A percentile compares a stretch with the other conserved stretches of the same genome.
Evolutionary conservation across 1,140 invertebrate genomes (phyloP).

Genomic region (Mya arenaria): DNA sequence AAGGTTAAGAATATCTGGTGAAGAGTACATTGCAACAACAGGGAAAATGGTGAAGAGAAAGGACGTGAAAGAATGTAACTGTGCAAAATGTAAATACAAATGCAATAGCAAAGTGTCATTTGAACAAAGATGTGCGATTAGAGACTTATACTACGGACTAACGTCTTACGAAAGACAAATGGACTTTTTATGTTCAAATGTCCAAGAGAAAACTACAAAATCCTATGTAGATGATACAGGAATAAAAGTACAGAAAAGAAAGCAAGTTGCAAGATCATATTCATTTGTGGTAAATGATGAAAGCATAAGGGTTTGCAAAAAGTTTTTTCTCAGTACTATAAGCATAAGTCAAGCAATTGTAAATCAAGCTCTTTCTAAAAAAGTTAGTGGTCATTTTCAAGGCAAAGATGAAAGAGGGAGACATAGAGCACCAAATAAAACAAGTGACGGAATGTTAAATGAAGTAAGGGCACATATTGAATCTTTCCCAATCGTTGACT

Average conservation of each 20-base stretch:
- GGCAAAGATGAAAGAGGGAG: background rate
- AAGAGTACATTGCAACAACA: background rate
- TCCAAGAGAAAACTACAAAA: background rate
- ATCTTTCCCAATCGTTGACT: conserved; percentile 28
- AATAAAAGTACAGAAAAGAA: background rate
- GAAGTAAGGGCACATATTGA: conserved; percentile 30
- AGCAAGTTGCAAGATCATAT: background rate
- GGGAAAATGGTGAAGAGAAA: conserved; percentile 5
- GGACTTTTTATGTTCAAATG: conserved; percentile 16
- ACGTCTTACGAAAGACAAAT: conserved; percentile 10
- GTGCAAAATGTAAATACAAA: background rate
- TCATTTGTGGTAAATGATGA: background rate
- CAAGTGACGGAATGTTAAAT: background rate
- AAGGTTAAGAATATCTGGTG: background rate
- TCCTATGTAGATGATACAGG: too few relatives aligned
- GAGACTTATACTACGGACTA: background rate
- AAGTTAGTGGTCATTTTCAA: background rate
- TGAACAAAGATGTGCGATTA: background rate
- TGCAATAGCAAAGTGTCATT: background rate
- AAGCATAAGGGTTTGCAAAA: too few relatives aligned
- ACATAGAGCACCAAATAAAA: background rate
- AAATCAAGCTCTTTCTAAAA: background rate
- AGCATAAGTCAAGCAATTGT: conserved; percentile 5
- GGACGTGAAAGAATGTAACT: background rate
- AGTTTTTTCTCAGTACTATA: conserved; percentile 35